Percentiles rank a stretch among this genome's conserved stretches.
These are phyloP conservation scores for Ceuthmochares aereus DNA, from an alignment of 2,113 vertebrate species.

Conservation along the genomic window DNA sequence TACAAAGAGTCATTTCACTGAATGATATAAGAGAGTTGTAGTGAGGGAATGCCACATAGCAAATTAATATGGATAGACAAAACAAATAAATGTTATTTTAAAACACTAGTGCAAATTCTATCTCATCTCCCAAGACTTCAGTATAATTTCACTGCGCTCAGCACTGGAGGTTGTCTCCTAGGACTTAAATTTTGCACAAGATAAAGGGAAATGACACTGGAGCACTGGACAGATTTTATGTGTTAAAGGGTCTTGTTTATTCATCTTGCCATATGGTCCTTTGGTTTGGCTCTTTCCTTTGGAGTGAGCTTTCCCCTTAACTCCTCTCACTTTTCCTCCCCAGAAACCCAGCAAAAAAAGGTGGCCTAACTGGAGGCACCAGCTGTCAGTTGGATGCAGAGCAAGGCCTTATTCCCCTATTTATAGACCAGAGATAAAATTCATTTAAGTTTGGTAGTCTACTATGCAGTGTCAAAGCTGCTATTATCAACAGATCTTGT, in stretches of 20 bases:
- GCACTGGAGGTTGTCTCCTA: background rate
- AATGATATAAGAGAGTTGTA: background rate
- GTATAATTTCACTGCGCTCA: background rate
- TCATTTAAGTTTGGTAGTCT: background rate
- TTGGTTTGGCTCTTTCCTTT: background rate
- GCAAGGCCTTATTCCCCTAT: background rate
- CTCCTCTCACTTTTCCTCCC: fast-evolving
- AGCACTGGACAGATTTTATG: background rate
- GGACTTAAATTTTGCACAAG: background rate
- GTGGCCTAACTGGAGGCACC: background rate
- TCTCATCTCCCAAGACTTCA: background rate
- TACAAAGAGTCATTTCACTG: background rate
- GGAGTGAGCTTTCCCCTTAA: background rate
- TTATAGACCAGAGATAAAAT: fast-evolving
- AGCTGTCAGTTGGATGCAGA: background rate
- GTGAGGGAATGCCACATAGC: background rate
- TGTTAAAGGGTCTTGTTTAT: background rate
- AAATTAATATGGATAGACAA: background rate
- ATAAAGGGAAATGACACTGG: background rate
- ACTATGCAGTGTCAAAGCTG: background rate
- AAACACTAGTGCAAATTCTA: background rate
- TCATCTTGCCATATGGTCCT: background rate
- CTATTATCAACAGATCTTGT: background rate
- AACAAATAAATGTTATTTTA: background rate
- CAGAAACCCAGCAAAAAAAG: background rate